Conservation (phyloP, 2,797 vertebrate species). For the Molossus alvarezi region DNA sequence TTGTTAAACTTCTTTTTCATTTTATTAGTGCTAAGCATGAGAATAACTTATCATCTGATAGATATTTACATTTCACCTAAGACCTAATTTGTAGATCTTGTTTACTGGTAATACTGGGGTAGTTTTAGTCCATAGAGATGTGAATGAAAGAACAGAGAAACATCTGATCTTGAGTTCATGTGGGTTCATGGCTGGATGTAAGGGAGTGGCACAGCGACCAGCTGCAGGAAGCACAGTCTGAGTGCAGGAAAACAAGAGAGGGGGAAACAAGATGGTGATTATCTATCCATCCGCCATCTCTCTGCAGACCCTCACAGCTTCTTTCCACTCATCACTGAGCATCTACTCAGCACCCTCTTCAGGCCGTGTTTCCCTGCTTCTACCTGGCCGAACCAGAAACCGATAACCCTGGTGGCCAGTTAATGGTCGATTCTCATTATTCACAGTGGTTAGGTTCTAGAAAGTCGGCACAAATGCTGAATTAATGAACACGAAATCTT, state of each 20-base stretch:
- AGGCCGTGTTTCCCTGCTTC: neutral
- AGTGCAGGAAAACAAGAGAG: neutral
- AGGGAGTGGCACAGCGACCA: accelerated
- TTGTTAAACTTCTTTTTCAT: neutral
- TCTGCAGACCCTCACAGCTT: too few species aligned
- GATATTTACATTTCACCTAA: neutral
- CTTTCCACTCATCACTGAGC: accelerated
- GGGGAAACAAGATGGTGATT: too few species aligned
- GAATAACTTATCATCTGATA: too few species aligned
- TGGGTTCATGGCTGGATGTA: neutral
- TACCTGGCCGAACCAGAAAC: neutral
- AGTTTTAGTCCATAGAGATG: neutral
- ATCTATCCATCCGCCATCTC: neutral
- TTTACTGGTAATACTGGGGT: neutral
- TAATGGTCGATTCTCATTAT: too few species aligned
- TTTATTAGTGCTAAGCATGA: neutral
- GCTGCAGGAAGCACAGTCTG: too few species aligned
- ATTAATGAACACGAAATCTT: too few species aligned
- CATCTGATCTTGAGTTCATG: neutral
- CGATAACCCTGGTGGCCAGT: too few species aligned
- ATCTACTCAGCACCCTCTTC: too few species aligned
- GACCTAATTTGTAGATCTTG: neutral
- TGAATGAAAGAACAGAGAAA: neutral
- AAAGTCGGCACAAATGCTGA: neutral
- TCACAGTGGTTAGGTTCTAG: neutral